phyloP scores from a whole-genome alignment of 1,140 invertebrate genomes.

The Capitella teleta region DNA sequence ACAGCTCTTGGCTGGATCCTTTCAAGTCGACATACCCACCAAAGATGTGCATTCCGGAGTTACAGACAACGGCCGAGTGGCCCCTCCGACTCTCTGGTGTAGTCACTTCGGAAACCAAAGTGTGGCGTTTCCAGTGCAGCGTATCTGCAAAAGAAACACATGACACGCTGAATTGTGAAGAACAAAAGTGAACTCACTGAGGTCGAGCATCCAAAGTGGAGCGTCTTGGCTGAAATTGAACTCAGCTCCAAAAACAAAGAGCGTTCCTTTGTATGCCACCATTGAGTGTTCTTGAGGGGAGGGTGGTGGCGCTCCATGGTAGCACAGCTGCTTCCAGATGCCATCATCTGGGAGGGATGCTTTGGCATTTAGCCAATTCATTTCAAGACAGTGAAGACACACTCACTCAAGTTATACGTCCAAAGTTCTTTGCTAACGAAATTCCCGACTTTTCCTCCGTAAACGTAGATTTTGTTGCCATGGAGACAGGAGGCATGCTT shows the following conservation, averaged over 20 bases:
- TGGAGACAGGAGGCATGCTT: too few species aligned
- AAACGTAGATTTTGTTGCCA: too few species aligned
- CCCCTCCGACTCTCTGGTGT: constrained; percentile 65
- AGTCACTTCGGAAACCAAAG: constrained; percentile 11
- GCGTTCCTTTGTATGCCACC: too few species aligned
- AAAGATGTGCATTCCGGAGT: constrained; percentile 70
- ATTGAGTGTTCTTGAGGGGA: too few species aligned
- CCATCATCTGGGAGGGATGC: too few species aligned
- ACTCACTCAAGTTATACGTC: too few species aligned
- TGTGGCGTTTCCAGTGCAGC: constrained; percentile 16
- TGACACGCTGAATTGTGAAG: background rate
- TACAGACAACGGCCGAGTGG: constrained; percentile 68
- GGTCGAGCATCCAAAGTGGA: constrained; percentile 75
- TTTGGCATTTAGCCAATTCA: too few species aligned
- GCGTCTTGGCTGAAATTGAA: constrained; percentile 67
- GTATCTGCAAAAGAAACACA: constrained; percentile 16
- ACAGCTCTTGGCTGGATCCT: constrained; percentile 72
- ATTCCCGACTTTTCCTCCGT: too few species aligned
- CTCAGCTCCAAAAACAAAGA: constrained; percentile 83
- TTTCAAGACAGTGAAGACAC: too few species aligned
- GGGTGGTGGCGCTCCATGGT: too few species aligned
- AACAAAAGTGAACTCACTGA: constrained; percentile 48
- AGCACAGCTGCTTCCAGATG: too few species aligned
- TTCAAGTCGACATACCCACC: constrained; percentile 79
- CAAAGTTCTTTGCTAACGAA: too few species aligned